Evolutionary conservation across 1,140 invertebrate species (phyloP), one percentile per base, ranked within the genome.

Genomic region (Dendrolimus kikuchii): DNA sequence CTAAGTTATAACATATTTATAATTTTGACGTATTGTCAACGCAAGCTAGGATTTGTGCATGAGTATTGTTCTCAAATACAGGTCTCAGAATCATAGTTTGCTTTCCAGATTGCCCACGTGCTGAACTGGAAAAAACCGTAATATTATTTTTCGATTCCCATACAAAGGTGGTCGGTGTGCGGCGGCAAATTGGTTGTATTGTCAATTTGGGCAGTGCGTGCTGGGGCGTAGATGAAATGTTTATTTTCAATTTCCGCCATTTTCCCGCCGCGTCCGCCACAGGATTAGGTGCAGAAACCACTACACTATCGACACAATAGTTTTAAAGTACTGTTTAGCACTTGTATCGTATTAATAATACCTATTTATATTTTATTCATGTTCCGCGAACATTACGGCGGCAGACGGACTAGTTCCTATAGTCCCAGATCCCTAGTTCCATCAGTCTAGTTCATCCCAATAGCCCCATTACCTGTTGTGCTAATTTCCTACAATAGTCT

Each of bases 101-200:
- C 83, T 83, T 81, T 81, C 61, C 75, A 79, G 77, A 81, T 81
- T 82, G 75, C 60, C 60, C 58, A 73, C 73, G 72, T 72, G 71
- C 66, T 59, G 52, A 76, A 59, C 69, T 72, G 71, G 65, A 77
- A 79, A 82, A 84, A 81, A 83, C 68, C 72, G 77, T 81, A 83
- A 86, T 86, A 83, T 86, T 86, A 83, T 86, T 86, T 83, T 86
- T 83, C 82, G 81, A 86, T 83, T 83, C 80, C 66, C 79, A 82
- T 80, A 83, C 82, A 86, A 86, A 86, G 81, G 80, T 86, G 82
- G 82, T 82, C 80, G 77, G 76, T 64, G 73, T 64, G 77, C 73
- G 70, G 72, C 77, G 72, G 64, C 76, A 84, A 86, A 86, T 84
- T 86, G 82, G 81, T 86, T 82, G 82, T 86, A 86, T 86, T 82